Conservation (phyloP, 2,797 vertebrate species). For the Hephaestus fuliginosus region DNA sequence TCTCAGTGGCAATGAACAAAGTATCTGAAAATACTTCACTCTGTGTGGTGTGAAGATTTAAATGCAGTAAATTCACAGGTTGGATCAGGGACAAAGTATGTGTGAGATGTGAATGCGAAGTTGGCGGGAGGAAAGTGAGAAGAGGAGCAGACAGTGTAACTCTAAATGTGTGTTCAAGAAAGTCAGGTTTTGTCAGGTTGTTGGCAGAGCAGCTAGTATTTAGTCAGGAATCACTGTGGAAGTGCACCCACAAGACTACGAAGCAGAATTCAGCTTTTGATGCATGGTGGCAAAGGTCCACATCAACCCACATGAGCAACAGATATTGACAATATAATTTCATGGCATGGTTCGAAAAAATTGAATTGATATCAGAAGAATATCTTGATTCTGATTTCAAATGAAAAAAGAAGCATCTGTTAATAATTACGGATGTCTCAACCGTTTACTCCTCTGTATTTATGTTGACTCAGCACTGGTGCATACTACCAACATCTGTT, state of each 20-base stretch:
- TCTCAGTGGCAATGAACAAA: background rate
- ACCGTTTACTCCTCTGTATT: constrained; percentile 23
- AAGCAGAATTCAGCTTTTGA: constrained; percentile 10
- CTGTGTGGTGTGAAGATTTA: constrained; percentile 18
- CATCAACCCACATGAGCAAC: constrained; percentile 13
- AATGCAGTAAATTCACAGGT: constrained; percentile 18
- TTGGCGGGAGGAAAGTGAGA: constrained; percentile 51
- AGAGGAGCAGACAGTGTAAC: constrained; percentile 15
- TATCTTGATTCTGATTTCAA: constrained; percentile 23
- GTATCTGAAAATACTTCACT: constrained; percentile 11
- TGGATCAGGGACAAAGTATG: constrained; percentile 13
- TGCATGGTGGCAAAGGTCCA: constrained; percentile 29
- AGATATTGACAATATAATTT: constrained; percentile 27
- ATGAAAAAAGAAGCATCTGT: constrained; percentile 34
- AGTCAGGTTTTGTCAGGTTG: constrained; percentile 17
- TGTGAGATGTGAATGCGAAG: constrained; percentile 46
- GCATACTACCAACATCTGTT: constrained; percentile 40
- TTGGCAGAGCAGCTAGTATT: constrained; percentile 9
- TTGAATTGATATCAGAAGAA: constrained; percentile 36
- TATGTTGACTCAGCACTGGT: constrained; percentile 34
- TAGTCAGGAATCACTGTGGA: constrained; percentile 4
- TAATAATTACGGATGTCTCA: constrained; percentile 20
- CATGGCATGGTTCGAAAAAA: constrained; percentile 8
- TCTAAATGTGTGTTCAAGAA: constrained; percentile 20
- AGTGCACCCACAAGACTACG: constrained; percentile 1